phyloP scores from a whole-genome alignment of 2,113 vertebrate species.

The Numida meleagris region DNA sequence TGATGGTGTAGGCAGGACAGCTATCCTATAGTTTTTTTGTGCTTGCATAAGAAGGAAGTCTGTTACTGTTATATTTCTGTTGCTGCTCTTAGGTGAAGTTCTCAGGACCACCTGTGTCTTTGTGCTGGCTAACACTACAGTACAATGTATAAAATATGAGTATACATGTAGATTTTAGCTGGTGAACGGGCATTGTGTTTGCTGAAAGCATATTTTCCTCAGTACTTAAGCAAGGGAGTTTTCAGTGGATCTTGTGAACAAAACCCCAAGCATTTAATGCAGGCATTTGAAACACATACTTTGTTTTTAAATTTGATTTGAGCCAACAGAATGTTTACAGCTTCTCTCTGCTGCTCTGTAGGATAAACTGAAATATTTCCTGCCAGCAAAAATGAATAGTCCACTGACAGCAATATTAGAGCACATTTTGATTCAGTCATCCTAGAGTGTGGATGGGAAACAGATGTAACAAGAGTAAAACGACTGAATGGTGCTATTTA shows the following conservation, averaged over 20 bases:
- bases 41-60: not conserved
- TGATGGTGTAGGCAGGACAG: not conserved
- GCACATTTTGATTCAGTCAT: not conserved
- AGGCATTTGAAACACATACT: not conserved
- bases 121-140: not conserved
- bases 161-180: not conserved
- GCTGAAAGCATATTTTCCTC: not conserved
- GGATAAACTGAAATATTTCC: not conserved
- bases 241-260: not conserved
- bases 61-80: not conserved
- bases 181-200: not conserved
- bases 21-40: not conserved
- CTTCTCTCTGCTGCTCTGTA: not conserved
- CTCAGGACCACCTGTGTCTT: not conserved
- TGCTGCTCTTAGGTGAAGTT: not conserved
- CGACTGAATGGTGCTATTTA: not conserved
- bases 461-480: not conserved
- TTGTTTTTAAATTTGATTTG: not conserved
- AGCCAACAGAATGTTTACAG: not conserved
- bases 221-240: not conserved
- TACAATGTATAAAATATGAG: not conserved
- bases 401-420: not conserved
- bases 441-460: not conserved
- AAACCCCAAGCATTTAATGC: not conserved
- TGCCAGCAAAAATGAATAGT: not conserved